Conservation (phyloP, 2,888 invertebrate species). For the Limnephilus rhombicus region DNA sequence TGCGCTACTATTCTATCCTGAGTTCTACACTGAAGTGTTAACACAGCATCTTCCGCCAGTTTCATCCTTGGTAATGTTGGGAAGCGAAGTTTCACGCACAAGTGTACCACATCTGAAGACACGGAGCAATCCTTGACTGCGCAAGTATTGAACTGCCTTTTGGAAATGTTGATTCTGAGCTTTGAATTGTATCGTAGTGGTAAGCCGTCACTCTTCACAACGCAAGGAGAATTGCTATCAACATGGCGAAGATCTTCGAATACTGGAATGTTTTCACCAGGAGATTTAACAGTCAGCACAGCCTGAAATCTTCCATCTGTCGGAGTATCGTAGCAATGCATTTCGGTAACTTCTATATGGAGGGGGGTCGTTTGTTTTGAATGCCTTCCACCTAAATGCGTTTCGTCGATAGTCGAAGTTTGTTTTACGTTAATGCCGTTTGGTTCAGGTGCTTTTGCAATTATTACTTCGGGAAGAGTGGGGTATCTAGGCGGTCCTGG, state of each 20-base stretch:
- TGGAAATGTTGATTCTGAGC: constrained; percentile 73
- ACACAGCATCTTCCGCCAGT: constrained; percentile 75
- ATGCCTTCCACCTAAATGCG: constrained; percentile 39
- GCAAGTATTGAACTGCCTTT: constrained; percentile 75
- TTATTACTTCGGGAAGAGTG: constrained; percentile 37
- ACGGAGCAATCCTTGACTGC: constrained; percentile 75
- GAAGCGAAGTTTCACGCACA: constrained; percentile 78
- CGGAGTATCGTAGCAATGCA: constrained; percentile 70
- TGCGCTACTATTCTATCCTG: constrained; percentile 77
- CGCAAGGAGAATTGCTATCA: constrained; percentile 69
- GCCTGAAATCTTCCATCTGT: constrained; percentile 69
- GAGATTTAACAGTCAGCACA: constrained; percentile 71
- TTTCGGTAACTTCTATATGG: constrained; percentile 69
- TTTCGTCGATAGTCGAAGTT: not conserved
- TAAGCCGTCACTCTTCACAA: constrained; percentile 67
- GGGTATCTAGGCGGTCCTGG: constrained; percentile 2
- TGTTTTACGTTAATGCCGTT: constrained; percentile 17
- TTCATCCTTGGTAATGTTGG: constrained; percentile 77
- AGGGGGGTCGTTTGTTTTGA: constrained; percentile 56
- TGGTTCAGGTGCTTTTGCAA: constrained; percentile 21
- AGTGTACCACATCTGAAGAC: constrained; percentile 70
- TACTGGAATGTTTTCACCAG: constrained; percentile 70
- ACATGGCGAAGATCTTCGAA: constrained; percentile 71
- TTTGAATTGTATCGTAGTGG: constrained; percentile 67
- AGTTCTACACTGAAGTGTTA: constrained; percentile 77